Evolutionary conservation across 2,113 vertebrate genomes (phyloP).

Genomic region (Passer domesticus): DNA sequence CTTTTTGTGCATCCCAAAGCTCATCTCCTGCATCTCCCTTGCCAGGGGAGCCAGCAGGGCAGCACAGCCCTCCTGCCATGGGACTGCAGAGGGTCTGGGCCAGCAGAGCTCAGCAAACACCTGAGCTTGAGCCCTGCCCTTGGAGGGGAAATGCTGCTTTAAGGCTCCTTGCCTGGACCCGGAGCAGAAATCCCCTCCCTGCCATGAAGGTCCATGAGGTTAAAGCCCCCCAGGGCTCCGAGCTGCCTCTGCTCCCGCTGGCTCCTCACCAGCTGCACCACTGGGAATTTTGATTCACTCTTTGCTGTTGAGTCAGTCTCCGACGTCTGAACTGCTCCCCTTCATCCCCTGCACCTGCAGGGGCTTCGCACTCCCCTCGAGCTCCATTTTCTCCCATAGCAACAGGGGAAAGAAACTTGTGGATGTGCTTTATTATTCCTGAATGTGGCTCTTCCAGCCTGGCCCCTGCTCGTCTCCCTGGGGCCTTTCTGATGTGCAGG

Average conservation of each 20-base stretch:
- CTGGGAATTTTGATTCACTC: background rate
- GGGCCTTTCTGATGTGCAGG: background rate
- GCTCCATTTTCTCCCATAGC: background rate
- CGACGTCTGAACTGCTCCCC: background rate
- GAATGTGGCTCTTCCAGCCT: background rate
- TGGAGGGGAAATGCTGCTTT: background rate
- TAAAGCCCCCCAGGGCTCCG: background rate
- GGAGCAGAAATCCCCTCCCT: background rate
- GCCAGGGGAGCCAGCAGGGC: background rate
- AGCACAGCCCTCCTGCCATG: accelerated
- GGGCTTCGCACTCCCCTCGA: background rate
- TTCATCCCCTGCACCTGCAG: background rate
- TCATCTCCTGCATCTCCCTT: background rate
- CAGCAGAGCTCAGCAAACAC: background rate
- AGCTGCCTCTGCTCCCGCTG: background rate
- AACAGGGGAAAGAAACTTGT: background rate
- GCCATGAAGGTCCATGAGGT: background rate
- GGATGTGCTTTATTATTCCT: background rate
- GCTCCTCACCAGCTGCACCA: background rate
- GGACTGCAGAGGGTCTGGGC: background rate
- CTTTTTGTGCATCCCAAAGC: background rate
- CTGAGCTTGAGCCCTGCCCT: background rate
- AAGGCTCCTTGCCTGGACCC: background rate
- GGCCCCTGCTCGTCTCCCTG: background rate
- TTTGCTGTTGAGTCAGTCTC: background rate